Conservation (phyloP, 1,140 invertebrate genomes). For the Leptopilina clavipes region DNA sequence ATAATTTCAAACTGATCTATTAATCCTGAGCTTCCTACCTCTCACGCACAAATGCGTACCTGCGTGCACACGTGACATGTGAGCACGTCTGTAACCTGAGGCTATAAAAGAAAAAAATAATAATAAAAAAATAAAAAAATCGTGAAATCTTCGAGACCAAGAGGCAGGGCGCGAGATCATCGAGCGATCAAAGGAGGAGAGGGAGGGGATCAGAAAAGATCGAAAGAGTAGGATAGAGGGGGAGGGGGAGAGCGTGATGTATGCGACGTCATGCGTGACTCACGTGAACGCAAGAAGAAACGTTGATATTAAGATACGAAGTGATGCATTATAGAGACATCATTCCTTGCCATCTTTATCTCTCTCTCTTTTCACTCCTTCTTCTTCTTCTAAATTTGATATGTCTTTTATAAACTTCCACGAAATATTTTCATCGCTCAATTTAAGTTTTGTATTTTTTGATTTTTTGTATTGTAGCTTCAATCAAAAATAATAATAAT, state of each 20-base stretch:
- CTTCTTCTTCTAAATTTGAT: slow-evolving; percentile 25
- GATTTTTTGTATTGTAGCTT: too few relatives aligned
- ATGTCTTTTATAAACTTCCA: background rate
- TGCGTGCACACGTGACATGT: slow-evolving; percentile 24
- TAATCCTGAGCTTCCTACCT: slow-evolving; percentile 27
- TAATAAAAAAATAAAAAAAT: too few relatives aligned
- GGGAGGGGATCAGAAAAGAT: slow-evolving; percentile 48
- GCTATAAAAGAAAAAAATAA: slow-evolving; percentile 24
- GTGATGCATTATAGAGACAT: slow-evolving; percentile 64
- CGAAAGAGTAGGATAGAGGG: slow-evolving; percentile 44
- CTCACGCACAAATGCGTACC: slow-evolving; percentile 21
- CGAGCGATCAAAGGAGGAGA: slow-evolving; percentile 44
- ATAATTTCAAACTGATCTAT: slow-evolving; percentile 24
- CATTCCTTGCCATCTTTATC: slow-evolving; percentile 44
- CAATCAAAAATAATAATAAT: too few relatives aligned
- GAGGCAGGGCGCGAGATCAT: slow-evolving; percentile 33
- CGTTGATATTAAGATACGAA: slow-evolving; percentile 62
- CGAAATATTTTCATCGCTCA: background rate
- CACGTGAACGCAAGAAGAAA: slow-evolving; percentile 55
- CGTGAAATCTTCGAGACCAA: slow-evolving; percentile 3
- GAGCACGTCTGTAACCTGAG: slow-evolving; percentile 30
- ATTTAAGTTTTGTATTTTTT: too few relatives aligned
- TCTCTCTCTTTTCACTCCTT: slow-evolving; percentile 41
- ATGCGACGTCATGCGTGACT: slow-evolving; percentile 66
- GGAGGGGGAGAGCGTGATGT: slow-evolving; percentile 57